Evolutionary conservation across 1,140 invertebrate genomes (phyloP).

Genomic region (Brachionus manjavacas): DNA sequence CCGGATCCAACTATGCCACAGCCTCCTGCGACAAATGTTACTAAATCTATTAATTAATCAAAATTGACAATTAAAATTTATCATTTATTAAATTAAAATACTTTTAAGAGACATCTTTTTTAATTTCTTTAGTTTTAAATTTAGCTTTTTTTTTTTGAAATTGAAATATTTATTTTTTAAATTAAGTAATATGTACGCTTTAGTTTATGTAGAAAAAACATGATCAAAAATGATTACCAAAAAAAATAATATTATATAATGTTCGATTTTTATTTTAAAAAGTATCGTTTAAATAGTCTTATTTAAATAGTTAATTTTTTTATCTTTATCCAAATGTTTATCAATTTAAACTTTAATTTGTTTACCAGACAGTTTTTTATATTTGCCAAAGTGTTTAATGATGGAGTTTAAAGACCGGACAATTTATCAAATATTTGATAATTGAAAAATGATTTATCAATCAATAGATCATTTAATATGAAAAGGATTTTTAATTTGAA

Average conservation of each 20-base stretch:
- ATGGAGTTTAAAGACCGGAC: too few species aligned
- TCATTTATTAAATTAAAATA: neutral
- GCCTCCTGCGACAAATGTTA: slow-evolving; percentile 35
- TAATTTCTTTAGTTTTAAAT: neutral
- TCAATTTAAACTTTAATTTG: too few species aligned
- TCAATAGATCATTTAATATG: too few species aligned
- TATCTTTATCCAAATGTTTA: too few species aligned
- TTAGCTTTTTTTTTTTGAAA: neutral
- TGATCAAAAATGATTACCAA: neutral
- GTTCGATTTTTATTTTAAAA: neutral
- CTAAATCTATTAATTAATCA: neutral
- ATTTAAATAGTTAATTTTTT: too few species aligned
- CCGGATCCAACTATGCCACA: slow-evolving; percentile 22
- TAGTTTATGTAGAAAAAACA: slow-evolving; percentile 16
- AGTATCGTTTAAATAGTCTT: too few species aligned
- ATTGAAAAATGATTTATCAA: too few species aligned
- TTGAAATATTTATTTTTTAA: neutral
- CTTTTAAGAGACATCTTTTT: slow-evolving; percentile 20
- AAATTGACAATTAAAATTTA: neutral
- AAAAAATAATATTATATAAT: neutral
- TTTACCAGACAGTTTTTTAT: too few species aligned
- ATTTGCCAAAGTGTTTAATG: too few species aligned
- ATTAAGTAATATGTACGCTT: slow-evolving; percentile 11
- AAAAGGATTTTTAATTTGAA: too few species aligned
- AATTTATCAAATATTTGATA: too few species aligned